Evolutionary conservation across 2,797 vertebrate genomes (phyloP).

Genomic region (Danio kyathit): DNA sequence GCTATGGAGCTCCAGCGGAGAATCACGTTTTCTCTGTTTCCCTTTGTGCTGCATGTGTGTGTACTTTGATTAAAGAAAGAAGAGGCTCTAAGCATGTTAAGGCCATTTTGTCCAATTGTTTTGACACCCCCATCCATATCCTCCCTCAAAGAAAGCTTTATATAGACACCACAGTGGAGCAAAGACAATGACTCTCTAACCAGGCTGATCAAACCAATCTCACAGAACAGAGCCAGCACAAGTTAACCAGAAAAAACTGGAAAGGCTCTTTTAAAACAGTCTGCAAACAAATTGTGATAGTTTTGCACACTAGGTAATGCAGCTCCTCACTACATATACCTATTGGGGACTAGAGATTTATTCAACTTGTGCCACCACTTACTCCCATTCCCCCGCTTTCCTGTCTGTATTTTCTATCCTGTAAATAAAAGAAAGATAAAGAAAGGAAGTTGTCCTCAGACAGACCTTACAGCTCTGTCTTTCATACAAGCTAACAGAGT

Average conservation of each 20-base stretch:
- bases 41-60: constrained; percentile 83
- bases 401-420: neutral
- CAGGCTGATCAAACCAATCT: constrained; percentile 61
- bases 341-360: neutral
- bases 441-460: neutral
- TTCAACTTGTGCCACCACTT: neutral
- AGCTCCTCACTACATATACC: neutral
- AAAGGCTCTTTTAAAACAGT: constrained; percentile 21
- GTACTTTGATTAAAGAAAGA: constrained; percentile 86
- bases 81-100: constrained; percentile 85
- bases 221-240: constrained; percentile 31
- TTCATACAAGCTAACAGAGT: neutral
- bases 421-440: neutral
- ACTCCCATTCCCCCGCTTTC: neutral
- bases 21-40: constrained; percentile 78
- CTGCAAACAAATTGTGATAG: neutral
- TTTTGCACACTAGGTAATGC: neutral
- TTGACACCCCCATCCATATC: constrained; percentile 80
- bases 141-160: constrained; percentile 76
- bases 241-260: constrained; percentile 17
- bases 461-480: neutral
- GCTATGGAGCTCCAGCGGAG: constrained; percentile 69
- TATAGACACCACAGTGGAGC: constrained; percentile 76
- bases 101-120: constrained; percentile 85
- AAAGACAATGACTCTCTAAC: constrained; percentile 68